phyloP scores from a whole-genome alignment of 2,113 vertebrate species.

The Riparia riparia region DNA sequence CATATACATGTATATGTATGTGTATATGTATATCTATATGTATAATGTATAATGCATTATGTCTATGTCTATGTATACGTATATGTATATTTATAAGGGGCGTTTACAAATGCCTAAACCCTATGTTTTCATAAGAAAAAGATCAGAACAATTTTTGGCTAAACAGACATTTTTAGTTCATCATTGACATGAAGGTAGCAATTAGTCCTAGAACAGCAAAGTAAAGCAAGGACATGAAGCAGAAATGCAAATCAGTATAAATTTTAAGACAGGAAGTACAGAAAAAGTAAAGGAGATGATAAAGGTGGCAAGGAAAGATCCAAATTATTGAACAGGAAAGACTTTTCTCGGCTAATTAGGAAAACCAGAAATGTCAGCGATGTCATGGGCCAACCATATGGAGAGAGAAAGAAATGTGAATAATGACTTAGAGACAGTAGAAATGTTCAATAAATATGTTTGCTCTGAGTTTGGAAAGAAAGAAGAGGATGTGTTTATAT shows the following conservation, averaged over 20 bases:
- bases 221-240: not conserved
- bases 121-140: not conserved
- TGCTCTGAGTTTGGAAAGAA: conserved; percentile 52
- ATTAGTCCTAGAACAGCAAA: conserved; percentile 17
- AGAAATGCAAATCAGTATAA: conserved; percentile 35
- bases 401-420: conserved; percentile 30
- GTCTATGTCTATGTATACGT: no score
- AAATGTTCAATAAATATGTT: conserved; percentile 62
- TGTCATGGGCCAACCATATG: conserved; percentile 29
- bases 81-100: not conserved
- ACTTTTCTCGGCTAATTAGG: conserved; percentile 19
- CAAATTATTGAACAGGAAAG: conserved; percentile 24
- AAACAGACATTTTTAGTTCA: conserved; percentile 22
- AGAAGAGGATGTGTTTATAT: conserved; percentile 64
- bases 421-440: conserved; percentile 42
- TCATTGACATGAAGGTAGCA: not conserved
- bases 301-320: not conserved
- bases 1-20: not conserved
- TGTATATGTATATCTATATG: not conserved
- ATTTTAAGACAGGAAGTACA: conserved; percentile 13
- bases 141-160: not conserved
- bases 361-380: conserved; percentile 2
- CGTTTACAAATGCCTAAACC: not conserved
- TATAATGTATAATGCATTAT: no score
- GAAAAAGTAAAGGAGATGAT: not conserved